Conservation (phyloP, 2,888 invertebrate genomes). For the Megalurothrips usitatus region DNA sequence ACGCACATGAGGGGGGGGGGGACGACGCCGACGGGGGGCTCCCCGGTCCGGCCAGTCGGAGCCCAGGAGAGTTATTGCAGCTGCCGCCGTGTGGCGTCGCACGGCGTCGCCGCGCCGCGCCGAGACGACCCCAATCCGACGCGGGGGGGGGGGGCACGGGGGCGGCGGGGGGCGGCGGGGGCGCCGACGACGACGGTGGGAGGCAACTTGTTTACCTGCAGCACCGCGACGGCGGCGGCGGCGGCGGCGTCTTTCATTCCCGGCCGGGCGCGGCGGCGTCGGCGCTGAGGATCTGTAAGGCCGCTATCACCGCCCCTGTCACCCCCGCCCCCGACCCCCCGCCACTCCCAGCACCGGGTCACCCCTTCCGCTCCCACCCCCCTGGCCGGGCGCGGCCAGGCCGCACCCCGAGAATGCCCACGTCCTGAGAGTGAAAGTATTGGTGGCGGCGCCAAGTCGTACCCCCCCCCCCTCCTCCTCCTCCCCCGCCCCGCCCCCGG, state of each 20-base stretch:
- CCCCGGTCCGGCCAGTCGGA: no score
- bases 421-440: constrained; percentile 13
- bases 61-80: no score
- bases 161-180: background rate
- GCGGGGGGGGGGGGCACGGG: background rate
- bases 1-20: no score
- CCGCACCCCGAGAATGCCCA: constrained; percentile 1
- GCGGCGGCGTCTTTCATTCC: no score
- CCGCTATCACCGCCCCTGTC: background rate
- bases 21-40: no score
- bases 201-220: constrained; percentile 17
- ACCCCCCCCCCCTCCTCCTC: background rate
- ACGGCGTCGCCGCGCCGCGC: background rate
- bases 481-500: no score
- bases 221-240: background rate
- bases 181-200: background rate
- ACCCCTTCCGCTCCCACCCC: background rate
- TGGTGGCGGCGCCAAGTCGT: constrained; percentile 18
- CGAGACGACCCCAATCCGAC: constrained; percentile 1
- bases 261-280: background rate
- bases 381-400: background rate
- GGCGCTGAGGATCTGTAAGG: background rate
- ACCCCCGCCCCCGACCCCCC: background rate
- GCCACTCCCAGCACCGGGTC: background rate
- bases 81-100: background rate